Base-by-base conservation (phyloP, 2,888 invertebrate species). In the Megaustenia siamemsis region DNA sequence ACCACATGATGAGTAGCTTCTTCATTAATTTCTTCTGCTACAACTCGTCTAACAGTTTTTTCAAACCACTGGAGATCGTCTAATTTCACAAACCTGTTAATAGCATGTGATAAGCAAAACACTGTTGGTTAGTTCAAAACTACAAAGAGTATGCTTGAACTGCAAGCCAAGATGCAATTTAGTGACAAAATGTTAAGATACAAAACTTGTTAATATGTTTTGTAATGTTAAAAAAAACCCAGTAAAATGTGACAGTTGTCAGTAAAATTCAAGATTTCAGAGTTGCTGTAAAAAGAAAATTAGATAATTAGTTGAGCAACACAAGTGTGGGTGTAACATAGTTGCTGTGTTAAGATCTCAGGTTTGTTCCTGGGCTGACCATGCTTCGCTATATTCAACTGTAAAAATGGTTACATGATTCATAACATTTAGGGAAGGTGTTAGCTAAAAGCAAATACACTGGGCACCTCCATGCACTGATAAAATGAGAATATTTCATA, bases 21-120 rank as follows among this genome's bases (percentile, higher is more conserved):
- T 69, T 92, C 93, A 32, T 89, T 89, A 76, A 98, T 94, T 87
- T 96, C 95, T 87, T 96, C 95, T 89, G 96, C 95, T 4, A 97
- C 96, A 78, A 97, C 95, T 84, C 95, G 95, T 73, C 96, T 94
- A 86, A 98, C 93, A 38, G 92, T 91, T 86, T 92, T 92, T 32
- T 90, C 88, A 88, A 92, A 93, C 93, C 93, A 93, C 43, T 68
- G 71, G 76, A 81, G 86, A 85, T 93, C 93, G n/a, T 91, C 92
- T 18, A 88, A 53, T 28, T 78, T 86, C 21, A 90, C 90, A 88
- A 92, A 92, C 82, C 92, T 92, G 85, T 80, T 60, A 53, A 68
- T n/a, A 49, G 32, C 21, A 69, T 28, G 43, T 5, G 63, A 77
- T 38, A 77, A 49, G 53, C 77, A 68, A 49, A 68, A 68, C 32